Percentiles rank a stretch among this genome's conserved stretches.
phyloP scores from a whole-genome alignment of 2,113 vertebrate genomes.

The Corythornis vintsioides region DNA sequence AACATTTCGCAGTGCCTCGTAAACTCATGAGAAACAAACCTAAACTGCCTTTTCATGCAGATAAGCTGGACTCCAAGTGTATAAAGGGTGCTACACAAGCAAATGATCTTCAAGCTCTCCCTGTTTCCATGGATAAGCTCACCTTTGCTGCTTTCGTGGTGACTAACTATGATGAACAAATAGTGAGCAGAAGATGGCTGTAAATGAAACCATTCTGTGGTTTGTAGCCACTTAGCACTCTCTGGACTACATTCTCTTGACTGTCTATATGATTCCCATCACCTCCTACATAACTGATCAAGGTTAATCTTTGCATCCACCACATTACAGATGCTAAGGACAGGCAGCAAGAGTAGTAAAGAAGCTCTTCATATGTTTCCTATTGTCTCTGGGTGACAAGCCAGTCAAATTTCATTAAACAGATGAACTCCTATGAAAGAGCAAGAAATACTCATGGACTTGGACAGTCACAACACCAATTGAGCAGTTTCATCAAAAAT shows the following conservation, averaged over 20 bases:
- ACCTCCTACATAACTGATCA: background rate
- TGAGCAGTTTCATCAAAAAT: background rate
- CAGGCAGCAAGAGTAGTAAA: background rate
- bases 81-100: background rate
- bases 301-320: background rate
- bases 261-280: background rate
- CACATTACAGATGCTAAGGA: background rate
- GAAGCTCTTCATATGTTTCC: background rate
- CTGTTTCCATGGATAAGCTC: background rate
- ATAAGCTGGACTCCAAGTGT: background rate
- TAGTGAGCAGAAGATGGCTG: background rate
- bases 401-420: background rate
- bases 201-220: background rate
- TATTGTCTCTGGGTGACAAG: background rate
- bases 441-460: background rate
- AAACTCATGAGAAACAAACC: background rate
- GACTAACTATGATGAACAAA: background rate
- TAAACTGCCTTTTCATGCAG: background rate
- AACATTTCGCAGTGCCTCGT: background rate
- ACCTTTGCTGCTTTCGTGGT: background rate
- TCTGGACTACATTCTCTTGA: background rate
- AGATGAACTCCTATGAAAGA: background rate
- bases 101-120: background rate
- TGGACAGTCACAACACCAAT: background rate
- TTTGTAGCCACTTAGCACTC: background rate